Base-by-base conservation (phyloP, 2,113 vertebrate genomes). In the Vanacampus margaritifer region DNA sequence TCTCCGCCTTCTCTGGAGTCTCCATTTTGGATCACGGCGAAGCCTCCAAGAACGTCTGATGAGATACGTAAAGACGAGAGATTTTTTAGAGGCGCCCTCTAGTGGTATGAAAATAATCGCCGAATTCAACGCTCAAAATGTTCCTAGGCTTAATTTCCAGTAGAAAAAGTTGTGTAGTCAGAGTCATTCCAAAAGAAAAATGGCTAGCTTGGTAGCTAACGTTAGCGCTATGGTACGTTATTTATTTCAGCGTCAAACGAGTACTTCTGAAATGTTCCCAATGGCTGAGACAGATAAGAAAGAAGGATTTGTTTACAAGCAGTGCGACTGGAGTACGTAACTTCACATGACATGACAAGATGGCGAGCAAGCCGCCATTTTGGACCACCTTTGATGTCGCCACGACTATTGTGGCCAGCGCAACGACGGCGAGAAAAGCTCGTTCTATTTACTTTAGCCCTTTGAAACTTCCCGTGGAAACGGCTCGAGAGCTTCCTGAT, bases 401-500 rank as follows among this genome's bases (percentile, higher is more conserved):
- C 81, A 85, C 88, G 86, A 82, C 87, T 68, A 90, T 90, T 92
- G 89, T 90, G 79, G 85, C 83, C 84, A 84, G 24, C 53, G 26
- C 14, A 13, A 79, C 84, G 82, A 76, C 78, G 88, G 87, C 72
- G 21, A 76, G 79, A 90, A 84, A 62, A 26, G 39, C 2, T 26
- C 67, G 86, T 93, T 93, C 92, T 98, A 94, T 99, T 98, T 98
- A 98, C 95, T 98, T 97, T 93, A 98, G 94, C 91, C 92, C 95
- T 95, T 95, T 94, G 94, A 97, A 95, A 96, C 95, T 98, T 99
- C 97, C 96, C 90, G 92, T 96, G 95, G 95, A 98, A 98, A 98
- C 91, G 91, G 92, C 94, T 94, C 92, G 88, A 95, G 95, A 94
- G 93, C 96, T 97, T 98, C 97, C 97, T 97, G 96, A 95, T 96